Conservation (phyloP, 2,113 vertebrate genomes). For the Numenius arquata region DNA sequence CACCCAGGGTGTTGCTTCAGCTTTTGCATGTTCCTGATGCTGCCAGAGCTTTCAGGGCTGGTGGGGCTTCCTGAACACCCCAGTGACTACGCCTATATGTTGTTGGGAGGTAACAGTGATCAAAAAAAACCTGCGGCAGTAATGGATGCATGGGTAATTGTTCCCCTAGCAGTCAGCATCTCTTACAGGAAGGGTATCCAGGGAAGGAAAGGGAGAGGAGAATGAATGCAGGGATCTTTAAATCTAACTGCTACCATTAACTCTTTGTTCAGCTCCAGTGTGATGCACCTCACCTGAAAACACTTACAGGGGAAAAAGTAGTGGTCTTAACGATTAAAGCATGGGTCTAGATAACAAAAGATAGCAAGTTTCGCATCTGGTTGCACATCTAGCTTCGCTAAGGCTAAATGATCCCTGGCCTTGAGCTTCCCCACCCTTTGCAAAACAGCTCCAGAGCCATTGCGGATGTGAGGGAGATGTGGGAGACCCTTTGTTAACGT, state of each 20-base stretch:
- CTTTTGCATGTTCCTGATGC: not conserved
- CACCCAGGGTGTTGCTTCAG: not conserved
- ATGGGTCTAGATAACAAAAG: not conserved
- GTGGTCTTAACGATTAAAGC: not conserved
- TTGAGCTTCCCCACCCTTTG: not conserved
- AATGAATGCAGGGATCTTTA: not conserved
- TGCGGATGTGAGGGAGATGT: not conserved
- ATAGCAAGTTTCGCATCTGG: not conserved
- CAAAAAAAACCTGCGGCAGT: not conserved
- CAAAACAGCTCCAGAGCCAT: not conserved
- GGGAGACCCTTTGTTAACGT: not conserved
- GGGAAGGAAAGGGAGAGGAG: not conserved
- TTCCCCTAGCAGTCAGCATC: not conserved
- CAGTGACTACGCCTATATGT: rapidly evolving
- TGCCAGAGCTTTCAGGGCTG: not conserved
- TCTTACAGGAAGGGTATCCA: not conserved
- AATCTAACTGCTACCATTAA: not conserved
- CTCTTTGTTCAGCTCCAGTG: not conserved
- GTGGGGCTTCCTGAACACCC: not conserved
- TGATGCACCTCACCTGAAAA: not conserved
- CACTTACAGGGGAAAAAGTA: not conserved
- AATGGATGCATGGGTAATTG: not conserved
- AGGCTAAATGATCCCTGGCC: not conserved
- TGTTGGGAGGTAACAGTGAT: not conserved
- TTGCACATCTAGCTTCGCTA: not conserved